phyloP scores from a whole-genome alignment of 2,888 invertebrate species.

The Drosophila barbarae region DNA sequence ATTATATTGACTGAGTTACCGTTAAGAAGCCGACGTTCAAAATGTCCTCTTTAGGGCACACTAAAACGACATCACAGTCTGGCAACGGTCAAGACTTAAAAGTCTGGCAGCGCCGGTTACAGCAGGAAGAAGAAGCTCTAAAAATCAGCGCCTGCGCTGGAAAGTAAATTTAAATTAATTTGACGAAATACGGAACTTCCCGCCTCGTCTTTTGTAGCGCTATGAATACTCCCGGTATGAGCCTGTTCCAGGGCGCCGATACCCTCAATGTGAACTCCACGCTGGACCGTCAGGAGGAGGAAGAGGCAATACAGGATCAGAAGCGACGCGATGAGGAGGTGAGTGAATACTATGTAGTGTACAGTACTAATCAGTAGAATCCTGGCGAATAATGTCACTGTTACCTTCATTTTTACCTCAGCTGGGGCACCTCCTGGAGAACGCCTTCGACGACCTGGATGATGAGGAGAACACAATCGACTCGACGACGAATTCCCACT shows the following conservation, averaged over 20 bases:
- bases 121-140: slow-evolving; percentile 15
- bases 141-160: slow-evolving; percentile 45
- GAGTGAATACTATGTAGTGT: slow-evolving; percentile 14
- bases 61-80: too few relatives aligned
- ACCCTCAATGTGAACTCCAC: slow-evolving; percentile 85
- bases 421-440: slow-evolving; percentile 84
- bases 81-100: too few relatives aligned
- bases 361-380: background rate
- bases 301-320: slow-evolving; percentile 86
- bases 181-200: background rate
- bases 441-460: slow-evolving; percentile 86
- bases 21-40: too few relatives aligned
- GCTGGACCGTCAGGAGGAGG: slow-evolving; percentile 84
- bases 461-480: slow-evolving; percentile 85
- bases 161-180: slow-evolving; percentile 47
- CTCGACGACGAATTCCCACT: slow-evolving; percentile 80
- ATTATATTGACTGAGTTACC: too few relatives aligned
- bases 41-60: too few relatives aligned
- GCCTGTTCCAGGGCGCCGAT: slow-evolving; percentile 85
- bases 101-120: too few relatives aligned
- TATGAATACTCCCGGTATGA: slow-evolving; percentile 85
- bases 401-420: slow-evolving; percentile 64
- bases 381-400: slow-evolving; percentile 9
- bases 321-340: slow-evolving; percentile 85
- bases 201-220: slow-evolving; percentile 16